Percentiles rank a stretch among this genome's conserved stretches.
Evolutionary conservation across 2,888 invertebrate genomes (phyloP).

Genomic region (Terebella lapidaria): DNA sequence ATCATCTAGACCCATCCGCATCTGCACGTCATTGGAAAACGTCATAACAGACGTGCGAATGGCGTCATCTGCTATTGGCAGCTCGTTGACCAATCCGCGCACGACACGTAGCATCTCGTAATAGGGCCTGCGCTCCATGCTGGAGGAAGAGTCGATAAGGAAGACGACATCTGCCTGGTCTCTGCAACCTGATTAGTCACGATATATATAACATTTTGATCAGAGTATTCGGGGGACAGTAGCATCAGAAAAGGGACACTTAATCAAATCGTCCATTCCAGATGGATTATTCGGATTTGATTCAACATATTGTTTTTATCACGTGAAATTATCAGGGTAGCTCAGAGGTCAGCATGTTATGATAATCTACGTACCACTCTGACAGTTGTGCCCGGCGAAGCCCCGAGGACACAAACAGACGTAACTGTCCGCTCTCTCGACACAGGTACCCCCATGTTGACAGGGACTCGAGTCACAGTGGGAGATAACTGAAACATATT

Average conservation of each 20-base stretch:
- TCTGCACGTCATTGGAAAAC: not conserved
- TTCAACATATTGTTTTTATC: too few relatives aligned
- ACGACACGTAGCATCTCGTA: not conserved
- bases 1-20: not conserved
- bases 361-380: slow-evolving; percentile 6
- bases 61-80: not conserved
- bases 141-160: not conserved
- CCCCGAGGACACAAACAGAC: not conserved
- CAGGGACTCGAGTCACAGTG: slow-evolving; percentile 9
- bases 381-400: not conserved
- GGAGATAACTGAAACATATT: too few relatives aligned
- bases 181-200: not conserved
- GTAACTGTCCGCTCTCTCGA: slow-evolving; percentile 3
- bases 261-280: too few relatives aligned
- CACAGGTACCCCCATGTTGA: slow-evolving; percentile 8
- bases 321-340: too few relatives aligned
- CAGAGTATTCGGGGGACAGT: too few relatives aligned
- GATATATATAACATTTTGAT: too few relatives aligned
- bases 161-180: not conserved
- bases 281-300: too few relatives aligned
- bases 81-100: not conserved
- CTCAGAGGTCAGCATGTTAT: too few relatives aligned
- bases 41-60: not conserved
- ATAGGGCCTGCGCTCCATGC: not conserved
- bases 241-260: too few relatives aligned